phyloP scores from a whole-genome alignment of 2,888 invertebrate species.

The Rhopalosiphum nymphaeae region DNA sequence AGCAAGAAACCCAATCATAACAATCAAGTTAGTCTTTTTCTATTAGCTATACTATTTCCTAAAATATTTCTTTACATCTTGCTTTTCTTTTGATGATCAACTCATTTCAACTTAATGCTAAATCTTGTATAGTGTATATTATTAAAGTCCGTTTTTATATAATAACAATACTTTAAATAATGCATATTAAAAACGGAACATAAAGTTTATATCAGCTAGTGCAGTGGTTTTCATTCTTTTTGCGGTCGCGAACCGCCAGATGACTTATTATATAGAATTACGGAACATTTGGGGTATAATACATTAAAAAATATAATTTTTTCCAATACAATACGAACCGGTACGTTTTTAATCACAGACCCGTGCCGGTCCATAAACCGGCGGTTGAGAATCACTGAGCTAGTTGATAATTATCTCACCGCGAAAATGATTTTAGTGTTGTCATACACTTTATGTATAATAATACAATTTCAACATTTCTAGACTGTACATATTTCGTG shows the following conservation, averaged over 20 bases:
- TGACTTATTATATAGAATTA: too few relatives aligned
- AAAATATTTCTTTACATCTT: not conserved
- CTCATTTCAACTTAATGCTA: not conserved
- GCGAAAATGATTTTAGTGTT: not conserved
- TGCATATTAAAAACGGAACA: not conserved
- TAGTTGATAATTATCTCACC: not conserved
- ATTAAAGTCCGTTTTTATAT: not conserved
- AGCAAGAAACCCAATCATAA: not conserved
- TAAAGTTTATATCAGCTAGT: not conserved
- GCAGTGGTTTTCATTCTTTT: too few relatives aligned
- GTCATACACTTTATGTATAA: not conserved
- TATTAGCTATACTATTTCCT: not conserved
- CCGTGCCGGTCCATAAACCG: too few relatives aligned
- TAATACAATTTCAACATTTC: not conserved
- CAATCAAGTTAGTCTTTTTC: not conserved
- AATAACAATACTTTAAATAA: not conserved
- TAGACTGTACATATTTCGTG: not conserved
- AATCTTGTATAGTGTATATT: too few relatives aligned
- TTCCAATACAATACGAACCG: too few relatives aligned
- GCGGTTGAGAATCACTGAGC: too few relatives aligned
- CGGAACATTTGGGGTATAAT: too few relatives aligned
- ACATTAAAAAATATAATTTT: too few relatives aligned
- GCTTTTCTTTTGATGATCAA: not conserved
- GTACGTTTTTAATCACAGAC: too few relatives aligned
- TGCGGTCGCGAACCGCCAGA: too few relatives aligned